These are phyloP conservation scores for Nylanderia fulva DNA, from an alignment of 1,140 invertebrate genomes.

Conservation along the genomic window DNA sequence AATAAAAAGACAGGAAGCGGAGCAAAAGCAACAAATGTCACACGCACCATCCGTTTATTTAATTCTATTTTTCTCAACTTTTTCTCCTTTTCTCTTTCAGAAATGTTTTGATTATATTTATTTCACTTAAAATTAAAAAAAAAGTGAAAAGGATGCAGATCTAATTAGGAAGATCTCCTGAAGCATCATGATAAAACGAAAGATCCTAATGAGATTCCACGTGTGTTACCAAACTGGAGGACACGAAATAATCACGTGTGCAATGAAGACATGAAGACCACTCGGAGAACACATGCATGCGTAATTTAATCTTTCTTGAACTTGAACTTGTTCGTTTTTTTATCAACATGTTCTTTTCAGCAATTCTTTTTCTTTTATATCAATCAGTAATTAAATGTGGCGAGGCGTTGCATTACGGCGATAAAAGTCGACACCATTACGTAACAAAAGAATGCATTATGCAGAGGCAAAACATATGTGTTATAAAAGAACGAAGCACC, in stretches of 20 bases:
- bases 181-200: background rate
- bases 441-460: background rate
- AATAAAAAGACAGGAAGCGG: background rate
- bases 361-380: background rate
- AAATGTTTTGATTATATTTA: background rate
- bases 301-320: conserved; percentile 8
- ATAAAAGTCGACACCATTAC: background rate
- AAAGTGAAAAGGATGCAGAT: background rate
- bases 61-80: background rate
- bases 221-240: background rate
- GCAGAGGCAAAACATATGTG: background rate
- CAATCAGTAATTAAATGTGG: background rate
- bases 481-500: background rate
- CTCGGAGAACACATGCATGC: background rate
- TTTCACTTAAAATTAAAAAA: background rate
- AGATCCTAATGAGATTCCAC: background rate
- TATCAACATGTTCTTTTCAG: conserved; percentile 11
- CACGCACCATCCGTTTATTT: background rate
- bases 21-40: background rate
- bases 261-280: background rate
- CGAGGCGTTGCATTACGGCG: background rate
- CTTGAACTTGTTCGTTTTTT: conserved; percentile 23
- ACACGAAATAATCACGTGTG: conserved; percentile 10
- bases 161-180: background rate
- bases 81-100: background rate